These are phyloP conservation scores for Garra rufa DNA, from an alignment of 2,113 vertebrate species.

Conservation along the genomic window DNA sequence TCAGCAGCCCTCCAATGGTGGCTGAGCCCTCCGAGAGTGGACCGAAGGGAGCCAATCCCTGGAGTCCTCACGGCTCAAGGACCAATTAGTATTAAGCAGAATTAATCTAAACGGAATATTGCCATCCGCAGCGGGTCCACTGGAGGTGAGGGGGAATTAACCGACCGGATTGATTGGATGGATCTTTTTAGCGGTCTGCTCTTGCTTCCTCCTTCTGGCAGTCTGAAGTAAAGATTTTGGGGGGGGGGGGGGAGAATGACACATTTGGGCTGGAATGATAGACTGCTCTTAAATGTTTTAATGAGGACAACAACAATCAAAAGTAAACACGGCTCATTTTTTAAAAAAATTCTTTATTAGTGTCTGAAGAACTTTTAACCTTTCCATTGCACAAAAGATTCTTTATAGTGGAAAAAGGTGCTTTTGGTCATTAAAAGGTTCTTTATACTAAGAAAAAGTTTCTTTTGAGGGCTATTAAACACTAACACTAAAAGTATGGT, in stretches of 20 bases:
- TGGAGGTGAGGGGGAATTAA: slow-evolving; percentile 80
- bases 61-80: slow-evolving; percentile 71
- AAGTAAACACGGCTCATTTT: neutral
- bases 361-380: neutral
- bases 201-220: slow-evolving; percentile 16
- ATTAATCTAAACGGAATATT: slow-evolving; percentile 81
- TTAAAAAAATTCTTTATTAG: neutral
- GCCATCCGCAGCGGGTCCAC: slow-evolving; percentile 77
- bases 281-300: slow-evolving; percentile 18
- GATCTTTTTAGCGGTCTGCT: slow-evolving; percentile 17
- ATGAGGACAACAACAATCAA: slow-evolving; percentile 23
- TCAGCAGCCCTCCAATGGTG: slow-evolving; percentile 74
- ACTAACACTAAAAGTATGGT: neutral
- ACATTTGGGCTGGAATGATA: slow-evolving; percentile 12
- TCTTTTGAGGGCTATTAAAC: neutral
- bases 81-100: slow-evolving; percentile 84
- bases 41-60: slow-evolving; percentile 76
- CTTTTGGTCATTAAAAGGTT: neutral
- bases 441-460: neutral
- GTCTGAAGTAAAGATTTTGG: neutral
- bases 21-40: slow-evolving; percentile 72
- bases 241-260: too few relatives aligned
- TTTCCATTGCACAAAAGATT: neutral
- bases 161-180: slow-evolving; percentile 61
- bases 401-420: neutral